Base-by-base conservation (phyloP, 1,140 invertebrate genomes). In the Arctopsyche grandis region DNA sequence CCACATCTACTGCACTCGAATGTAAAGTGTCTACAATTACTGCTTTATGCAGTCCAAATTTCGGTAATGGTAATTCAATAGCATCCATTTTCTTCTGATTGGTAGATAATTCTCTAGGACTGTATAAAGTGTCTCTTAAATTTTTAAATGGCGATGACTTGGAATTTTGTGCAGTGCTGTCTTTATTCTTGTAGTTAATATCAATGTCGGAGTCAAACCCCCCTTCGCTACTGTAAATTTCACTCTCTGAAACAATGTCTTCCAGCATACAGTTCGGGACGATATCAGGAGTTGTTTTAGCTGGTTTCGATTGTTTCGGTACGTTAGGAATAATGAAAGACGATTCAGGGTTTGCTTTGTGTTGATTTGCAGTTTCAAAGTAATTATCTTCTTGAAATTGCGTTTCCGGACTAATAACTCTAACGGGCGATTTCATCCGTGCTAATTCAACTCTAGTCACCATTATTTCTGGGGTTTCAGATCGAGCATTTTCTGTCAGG, bases 161-260 rank as follows among this genome's bases (percentile, higher is more conserved):
- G 10, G 19, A 21, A 7, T 1, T 16, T n/a, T 46, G 9, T 24
- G 9, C 14, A 66, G 12, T 26, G 38, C 22, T 12, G 10, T 75
- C 71, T 16, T 14, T 75, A 1, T n/a, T 56, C 10, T 75, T 56
- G 21, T 52, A 56, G 52, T 52, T 56, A 56, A 10, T n/a, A 56
- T 52, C 24, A 9, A 19, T n/a, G 16, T 46, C 44, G 3, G 60
- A 52, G 73, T 81, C 74, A 29, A 69, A 78, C 14, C 21, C 48
- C 0, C 44, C 75, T 9, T 82, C 81, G 14, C 81, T 82, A 56
- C 81, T 82, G 38, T 82, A 80, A n/a, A 71, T 44, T 29, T 82
- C 81, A 46, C 81, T 82, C 21, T 82, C 81, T 5, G 81, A 82
- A 26, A 82, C 66, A 12, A 82, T 82, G 19, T 82, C 81, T 73